These are phyloP conservation scores for Nemoura dubitans DNA, from an alignment of 2,888 invertebrate species.

Conservation along the genomic window DNA sequence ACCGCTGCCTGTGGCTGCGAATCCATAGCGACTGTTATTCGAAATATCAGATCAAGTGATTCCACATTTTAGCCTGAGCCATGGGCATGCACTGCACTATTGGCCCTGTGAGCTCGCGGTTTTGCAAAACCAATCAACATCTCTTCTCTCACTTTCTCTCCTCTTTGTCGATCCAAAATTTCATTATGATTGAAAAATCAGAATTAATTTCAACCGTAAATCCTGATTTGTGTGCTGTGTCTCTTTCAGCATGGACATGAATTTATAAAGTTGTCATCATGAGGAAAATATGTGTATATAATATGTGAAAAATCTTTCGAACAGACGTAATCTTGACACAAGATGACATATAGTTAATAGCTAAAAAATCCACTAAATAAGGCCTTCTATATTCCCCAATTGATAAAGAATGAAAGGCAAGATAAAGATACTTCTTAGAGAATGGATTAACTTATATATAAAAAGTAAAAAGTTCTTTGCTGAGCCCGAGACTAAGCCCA, in stretches of 20 bases:
- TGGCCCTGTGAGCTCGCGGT: background rate
- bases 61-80: background rate
- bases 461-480: background rate
- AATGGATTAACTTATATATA: background rate
- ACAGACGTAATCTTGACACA: background rate
- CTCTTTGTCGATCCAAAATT: background rate
- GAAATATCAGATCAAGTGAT: background rate
- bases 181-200: background rate
- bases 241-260: too few relatives aligned
- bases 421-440: background rate
- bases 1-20: background rate
- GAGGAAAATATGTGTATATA: background rate
- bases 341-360: background rate
- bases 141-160: background rate
- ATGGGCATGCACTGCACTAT: background rate
- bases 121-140: constrained; percentile 13
- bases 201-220: background rate
- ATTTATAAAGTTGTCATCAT: too few relatives aligned
- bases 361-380: background rate
- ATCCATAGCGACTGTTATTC: background rate
- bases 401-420: background rate
- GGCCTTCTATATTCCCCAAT: background rate
- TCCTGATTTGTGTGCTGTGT: background rate
- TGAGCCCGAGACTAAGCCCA: background rate
- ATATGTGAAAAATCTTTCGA: background rate